Evolutionary conservation across 1,140 invertebrate species (phyloP).

Genomic region (Doryteuthis pealeii): DNA sequence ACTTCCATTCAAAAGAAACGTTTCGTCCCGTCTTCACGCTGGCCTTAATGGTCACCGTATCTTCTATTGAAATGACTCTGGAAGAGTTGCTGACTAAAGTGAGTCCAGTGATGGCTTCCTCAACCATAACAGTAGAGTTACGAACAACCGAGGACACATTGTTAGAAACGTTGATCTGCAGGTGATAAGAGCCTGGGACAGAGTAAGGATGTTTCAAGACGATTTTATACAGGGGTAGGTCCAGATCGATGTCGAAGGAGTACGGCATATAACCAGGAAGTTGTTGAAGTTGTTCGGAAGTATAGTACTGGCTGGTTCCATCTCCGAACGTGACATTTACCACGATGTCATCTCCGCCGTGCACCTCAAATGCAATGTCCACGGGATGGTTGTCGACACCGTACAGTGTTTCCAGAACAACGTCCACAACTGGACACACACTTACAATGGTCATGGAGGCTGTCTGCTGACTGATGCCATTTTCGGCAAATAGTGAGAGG

Average conservation of each 20-base stretch:
- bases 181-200: slow-evolving; percentile 21
- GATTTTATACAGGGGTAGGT: slow-evolving; percentile 22
- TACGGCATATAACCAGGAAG: neutral
- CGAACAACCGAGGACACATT: slow-evolving; percentile 15
- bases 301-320: neutral
- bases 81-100: slow-evolving; percentile 16
- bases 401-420: slow-evolving; percentile 13
- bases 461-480: slow-evolving; percentile 25
- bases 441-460: slow-evolving; percentile 23
- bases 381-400: slow-evolving; percentile 15
- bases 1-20: slow-evolving; percentile 31
- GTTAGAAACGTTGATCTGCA: slow-evolving; percentile 30
- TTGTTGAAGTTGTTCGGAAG: neutral
- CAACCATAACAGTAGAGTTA: slow-evolving; percentile 16
- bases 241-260: neutral
- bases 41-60: slow-evolving; percentile 25
- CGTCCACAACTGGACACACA: slow-evolving; percentile 21
- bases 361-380: slow-evolving; percentile 17
- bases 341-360: slow-evolving; percentile 20
- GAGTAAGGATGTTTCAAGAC: slow-evolving; percentile 19
- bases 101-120: slow-evolving; percentile 29
- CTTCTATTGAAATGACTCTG: slow-evolving; percentile 15
- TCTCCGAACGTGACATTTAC: slow-evolving; percentile 28
- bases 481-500: slow-evolving; percentile 21
- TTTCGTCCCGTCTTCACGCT: slow-evolving; percentile 28